Percentiles rank a stretch among this genome's conserved stretches.
Evolutionary conservation across 2,888 invertebrate species (phyloP).

Genomic region (Peribatodes rhomboidaria): DNA sequence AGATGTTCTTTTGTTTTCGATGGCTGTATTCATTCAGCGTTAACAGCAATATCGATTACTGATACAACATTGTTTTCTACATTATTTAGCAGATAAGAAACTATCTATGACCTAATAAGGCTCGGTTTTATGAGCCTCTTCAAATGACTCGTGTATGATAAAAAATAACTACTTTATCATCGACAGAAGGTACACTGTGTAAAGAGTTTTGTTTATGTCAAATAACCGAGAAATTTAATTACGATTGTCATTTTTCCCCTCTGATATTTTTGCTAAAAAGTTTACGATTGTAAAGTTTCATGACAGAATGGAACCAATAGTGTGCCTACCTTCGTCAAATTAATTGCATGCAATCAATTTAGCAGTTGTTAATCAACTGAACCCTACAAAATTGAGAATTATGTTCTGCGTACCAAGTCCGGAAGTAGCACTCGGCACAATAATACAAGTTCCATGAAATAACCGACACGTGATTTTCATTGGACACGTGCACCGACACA

Average conservation of each 20-base stretch:
- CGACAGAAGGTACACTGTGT: neutral
- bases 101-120: slow-evolving; percentile 50
- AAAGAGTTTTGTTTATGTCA: neutral
- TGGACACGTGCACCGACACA: neutral
- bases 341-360: too few relatives aligned
- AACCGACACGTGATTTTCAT: neutral
- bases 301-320: too few relatives aligned
- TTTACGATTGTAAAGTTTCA: too few relatives aligned
- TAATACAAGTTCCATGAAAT: neutral
- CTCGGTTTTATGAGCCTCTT: slow-evolving; percentile 48
- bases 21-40: slow-evolving; percentile 48
- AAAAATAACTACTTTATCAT: slow-evolving; percentile 15
- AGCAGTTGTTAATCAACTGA: too few relatives aligned
- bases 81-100: slow-evolving; percentile 64
- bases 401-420: too few relatives aligned
- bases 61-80: slow-evolving; percentile 68
- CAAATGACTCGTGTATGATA: slow-evolving; percentile 27
- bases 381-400: neutral
- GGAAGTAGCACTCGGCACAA: too few relatives aligned
- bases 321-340: too few relatives aligned
- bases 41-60: slow-evolving; percentile 59
- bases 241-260: neutral
- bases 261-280: too few relatives aligned
- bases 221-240: neutral
- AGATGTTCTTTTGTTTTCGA: slow-evolving; percentile 44